phyloP scores from a whole-genome alignment of 2,113 vertebrate genomes.

The human (Homo sapiens) region DNA sequence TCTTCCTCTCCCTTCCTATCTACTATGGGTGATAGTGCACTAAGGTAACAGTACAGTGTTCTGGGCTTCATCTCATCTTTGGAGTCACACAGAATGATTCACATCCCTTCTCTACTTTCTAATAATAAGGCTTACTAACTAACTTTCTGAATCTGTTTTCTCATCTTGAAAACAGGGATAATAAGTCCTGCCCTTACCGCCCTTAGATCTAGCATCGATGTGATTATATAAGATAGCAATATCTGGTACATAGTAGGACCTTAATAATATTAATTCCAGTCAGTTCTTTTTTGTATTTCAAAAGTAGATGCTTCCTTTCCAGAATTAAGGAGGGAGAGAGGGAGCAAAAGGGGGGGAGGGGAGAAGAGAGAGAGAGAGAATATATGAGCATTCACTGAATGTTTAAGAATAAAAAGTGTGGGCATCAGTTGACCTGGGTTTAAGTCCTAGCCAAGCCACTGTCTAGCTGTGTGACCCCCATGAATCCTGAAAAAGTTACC shows the following conservation, averaged over 20 bases:
- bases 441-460: neutral
- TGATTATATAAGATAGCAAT: neutral
- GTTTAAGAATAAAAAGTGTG: neutral
- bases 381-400: neutral
- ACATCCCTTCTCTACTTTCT: neutral
- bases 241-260: neutral
- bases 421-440: neutral
- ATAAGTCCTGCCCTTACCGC: neutral
- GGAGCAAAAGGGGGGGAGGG: fast-evolving
- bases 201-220: neutral
- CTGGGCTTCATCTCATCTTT: neutral
- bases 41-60: neutral
- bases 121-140: neutral
- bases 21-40: neutral
- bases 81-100: neutral
- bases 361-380: neutral
- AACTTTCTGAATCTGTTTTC: neutral
- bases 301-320: neutral
- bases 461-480: neutral
- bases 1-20: neutral
- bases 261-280: neutral
- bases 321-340: neutral
- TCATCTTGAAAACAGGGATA: neutral
- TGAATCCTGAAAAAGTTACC: neutral
- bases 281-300: neutral